Percentiles rank a stretch among this genome's conserved stretches.
Evolutionary conservation across 1,140 invertebrate genomes (phyloP).

Genomic region (Bombus waltoni): DNA sequence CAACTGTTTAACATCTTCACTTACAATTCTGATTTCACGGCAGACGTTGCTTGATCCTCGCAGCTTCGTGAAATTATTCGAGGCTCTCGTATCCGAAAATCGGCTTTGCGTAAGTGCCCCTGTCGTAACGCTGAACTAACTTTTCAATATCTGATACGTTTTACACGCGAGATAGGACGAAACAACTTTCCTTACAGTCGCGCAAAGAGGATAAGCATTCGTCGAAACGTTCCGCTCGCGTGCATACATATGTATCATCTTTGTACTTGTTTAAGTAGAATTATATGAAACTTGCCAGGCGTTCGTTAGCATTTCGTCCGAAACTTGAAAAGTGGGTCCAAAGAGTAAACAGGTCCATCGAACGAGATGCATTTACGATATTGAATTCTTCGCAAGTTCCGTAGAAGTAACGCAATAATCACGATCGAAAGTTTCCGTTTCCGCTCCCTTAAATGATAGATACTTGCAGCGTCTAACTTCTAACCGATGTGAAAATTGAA

Average conservation of each 20-base stretch:
- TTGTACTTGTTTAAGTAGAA: background rate
- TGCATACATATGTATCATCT: background rate
- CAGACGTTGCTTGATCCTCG: slow-evolving; percentile 39
- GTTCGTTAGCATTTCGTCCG: slow-evolving; percentile 3
- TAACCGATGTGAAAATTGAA: background rate
- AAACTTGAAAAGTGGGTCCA: background rate
- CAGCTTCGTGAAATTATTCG: slow-evolving; percentile 33
- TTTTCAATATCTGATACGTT: slow-evolving; percentile 40
- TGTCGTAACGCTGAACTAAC: slow-evolving; percentile 11
- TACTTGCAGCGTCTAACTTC: background rate
- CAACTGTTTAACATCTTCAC: slow-evolving; percentile 78
- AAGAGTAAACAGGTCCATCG: background rate
- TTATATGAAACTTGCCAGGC: background rate
- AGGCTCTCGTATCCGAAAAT: slow-evolving; percentile 24
- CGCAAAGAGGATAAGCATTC: slow-evolving; percentile 17
- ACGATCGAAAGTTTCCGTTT: background rate
- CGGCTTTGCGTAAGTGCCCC: slow-evolving; percentile 32
- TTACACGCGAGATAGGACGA: background rate
- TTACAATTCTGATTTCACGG: slow-evolving; percentile 63
- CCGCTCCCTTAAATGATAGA: too few relatives aligned
- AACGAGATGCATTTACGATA: background rate
- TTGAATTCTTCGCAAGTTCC: background rate
- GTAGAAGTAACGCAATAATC: slow-evolving; percentile 24
- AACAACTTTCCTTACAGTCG: background rate
- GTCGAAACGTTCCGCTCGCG: background rate